Evolutionary conservation across 2,888 invertebrate genomes (phyloP).

Genomic region (Fragum whitleyi): DNA sequence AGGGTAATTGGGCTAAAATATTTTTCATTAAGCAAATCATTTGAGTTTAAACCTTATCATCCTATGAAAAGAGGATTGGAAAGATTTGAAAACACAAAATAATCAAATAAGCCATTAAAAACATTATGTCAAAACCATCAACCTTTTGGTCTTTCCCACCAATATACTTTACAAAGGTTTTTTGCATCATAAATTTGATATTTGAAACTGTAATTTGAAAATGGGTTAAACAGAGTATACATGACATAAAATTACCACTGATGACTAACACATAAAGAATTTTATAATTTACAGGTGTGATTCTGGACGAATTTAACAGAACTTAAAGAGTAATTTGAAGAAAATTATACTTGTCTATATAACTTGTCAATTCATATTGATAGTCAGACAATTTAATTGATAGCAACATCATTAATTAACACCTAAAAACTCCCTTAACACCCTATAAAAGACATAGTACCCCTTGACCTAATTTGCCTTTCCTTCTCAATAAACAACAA

Average conservation of each 20-base stretch:
- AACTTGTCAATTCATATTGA: too few relatives aligned
- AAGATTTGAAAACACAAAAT: too few relatives aligned
- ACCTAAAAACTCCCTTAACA: background rate
- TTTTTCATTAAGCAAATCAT: too few relatives aligned
- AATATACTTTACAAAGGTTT: background rate
- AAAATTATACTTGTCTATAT: too few relatives aligned
- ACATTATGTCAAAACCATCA: too few relatives aligned
- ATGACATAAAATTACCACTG: slow-evolving; percentile 9
- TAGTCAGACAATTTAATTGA: background rate
- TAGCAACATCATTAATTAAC: background rate
- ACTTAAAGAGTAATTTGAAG: too few relatives aligned
- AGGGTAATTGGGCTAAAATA: too few relatives aligned
- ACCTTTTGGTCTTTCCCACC: too few relatives aligned
- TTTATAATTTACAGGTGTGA: slow-evolving; percentile 20
- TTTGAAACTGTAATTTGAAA: background rate
- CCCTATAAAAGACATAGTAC: slow-evolving; percentile 5
- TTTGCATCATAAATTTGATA: slow-evolving; percentile 1
- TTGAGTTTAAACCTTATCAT: too few relatives aligned
- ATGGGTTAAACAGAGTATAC: slow-evolving; percentile 7
- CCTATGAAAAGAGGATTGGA: too few relatives aligned
- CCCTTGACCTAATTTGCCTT: slow-evolving; percentile 25
- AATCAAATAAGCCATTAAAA: too few relatives aligned
- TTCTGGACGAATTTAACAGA: background rate
- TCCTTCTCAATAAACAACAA: slow-evolving; percentile 21
- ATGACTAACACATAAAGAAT: slow-evolving; percentile 24